Conservation (phyloP, 2,113 vertebrate species). For the Sorex araneus region DNA sequence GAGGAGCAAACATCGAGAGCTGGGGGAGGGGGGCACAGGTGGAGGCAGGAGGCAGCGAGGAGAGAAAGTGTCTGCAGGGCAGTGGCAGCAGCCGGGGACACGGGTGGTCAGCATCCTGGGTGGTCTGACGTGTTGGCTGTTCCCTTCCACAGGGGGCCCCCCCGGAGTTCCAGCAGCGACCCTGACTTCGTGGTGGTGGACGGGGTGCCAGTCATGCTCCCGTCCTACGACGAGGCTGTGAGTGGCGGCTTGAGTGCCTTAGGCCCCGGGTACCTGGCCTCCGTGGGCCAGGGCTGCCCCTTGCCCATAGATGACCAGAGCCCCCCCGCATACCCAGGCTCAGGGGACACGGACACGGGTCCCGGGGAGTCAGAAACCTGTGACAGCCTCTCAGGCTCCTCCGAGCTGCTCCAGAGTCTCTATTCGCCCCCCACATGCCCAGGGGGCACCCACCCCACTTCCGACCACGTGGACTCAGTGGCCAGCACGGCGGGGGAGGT, state of each 20-base stretch:
- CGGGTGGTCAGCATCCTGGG: rapidly evolving
- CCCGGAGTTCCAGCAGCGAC: constrained; percentile 87
- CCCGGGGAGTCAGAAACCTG: constrained; percentile 87
- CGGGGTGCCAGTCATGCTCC: constrained; percentile 93
- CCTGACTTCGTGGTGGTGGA: constrained; percentile 94
- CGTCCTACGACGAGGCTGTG: constrained; percentile 94
- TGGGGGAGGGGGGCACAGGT: background rate
- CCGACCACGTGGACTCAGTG: constrained; percentile 82
- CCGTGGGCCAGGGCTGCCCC: constrained; percentile 85
- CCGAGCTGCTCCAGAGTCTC: constrained; percentile 90
- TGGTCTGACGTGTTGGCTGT: rapidly evolving
- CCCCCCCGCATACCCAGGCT: constrained; percentile 92
- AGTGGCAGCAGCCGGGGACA: background rate
- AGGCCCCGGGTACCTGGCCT: constrained; percentile 86
- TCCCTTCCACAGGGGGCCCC: constrained; percentile 87
- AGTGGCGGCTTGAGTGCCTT: constrained; percentile 85
- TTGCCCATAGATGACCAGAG: constrained; percentile 90
- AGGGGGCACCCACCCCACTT: constrained; percentile 65
- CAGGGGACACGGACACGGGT: constrained; percentile 83
- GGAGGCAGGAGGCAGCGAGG: background rate
- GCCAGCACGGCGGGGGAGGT: constrained; percentile 80
- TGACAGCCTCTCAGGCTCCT: constrained; percentile 86
- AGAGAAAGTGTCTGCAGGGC: too few species aligned
- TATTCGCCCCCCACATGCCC: constrained; percentile 85
- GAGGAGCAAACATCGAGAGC: too few species aligned